phyloP scores from a whole-genome alignment of 2,113 vertebrate genomes.

The Tragelaphus strepsiceros region DNA sequence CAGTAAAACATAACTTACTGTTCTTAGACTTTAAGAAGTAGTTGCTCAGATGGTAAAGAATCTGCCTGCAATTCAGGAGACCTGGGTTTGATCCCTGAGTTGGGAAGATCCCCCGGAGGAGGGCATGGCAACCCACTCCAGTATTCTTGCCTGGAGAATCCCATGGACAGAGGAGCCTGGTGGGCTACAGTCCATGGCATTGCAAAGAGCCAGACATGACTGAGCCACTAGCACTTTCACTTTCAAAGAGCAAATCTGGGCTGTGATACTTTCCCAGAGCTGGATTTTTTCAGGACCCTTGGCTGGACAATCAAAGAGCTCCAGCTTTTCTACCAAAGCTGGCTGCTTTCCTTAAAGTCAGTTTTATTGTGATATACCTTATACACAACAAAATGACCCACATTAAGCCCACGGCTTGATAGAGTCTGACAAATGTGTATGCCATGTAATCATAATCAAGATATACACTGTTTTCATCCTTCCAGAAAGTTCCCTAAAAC shows the following conservation, averaged over 20 bases:
- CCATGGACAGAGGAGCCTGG: background rate
- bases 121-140: background rate
- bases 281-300: background rate
- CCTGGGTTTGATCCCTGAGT: background rate
- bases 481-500: background rate
- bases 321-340: background rate
- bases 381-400: background rate
- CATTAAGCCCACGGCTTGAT: background rate
- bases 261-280: background rate
- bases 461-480: background rate
- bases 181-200: background rate
- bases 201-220: rapidly evolving
- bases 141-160: background rate
- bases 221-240: background rate
- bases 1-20: background rate
- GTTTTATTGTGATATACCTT: background rate
- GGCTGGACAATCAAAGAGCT: background rate
- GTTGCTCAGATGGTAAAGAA: background rate
- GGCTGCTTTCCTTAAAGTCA: background rate
- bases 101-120: background rate
- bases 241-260: background rate
- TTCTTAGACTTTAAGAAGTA: background rate
- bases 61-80: background rate
- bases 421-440: background rate
- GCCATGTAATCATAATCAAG: background rate